These are phyloP conservation scores for Strongylocentrotus purpuratus DNA, from an alignment of 35 echinoderm and acorn worm species.

Conservation along the genomic window DNA sequence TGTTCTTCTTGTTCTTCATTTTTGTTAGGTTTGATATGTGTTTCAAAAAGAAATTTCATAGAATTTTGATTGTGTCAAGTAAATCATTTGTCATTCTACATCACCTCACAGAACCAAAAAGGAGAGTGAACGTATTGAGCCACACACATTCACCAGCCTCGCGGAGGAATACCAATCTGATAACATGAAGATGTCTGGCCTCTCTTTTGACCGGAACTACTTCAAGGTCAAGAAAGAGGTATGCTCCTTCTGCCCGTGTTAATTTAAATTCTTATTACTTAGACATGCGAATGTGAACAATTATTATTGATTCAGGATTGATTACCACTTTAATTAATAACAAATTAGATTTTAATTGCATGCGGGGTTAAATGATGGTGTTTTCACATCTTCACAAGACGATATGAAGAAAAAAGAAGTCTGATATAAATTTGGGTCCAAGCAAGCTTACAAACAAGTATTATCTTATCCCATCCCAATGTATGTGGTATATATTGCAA, in stretches of 20 bases:
- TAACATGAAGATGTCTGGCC: conserved; percentile 73
- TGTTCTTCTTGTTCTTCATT: too few relatives aligned
- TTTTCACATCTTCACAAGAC: neutral
- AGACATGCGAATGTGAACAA: too few relatives aligned
- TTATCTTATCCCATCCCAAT: too few relatives aligned
- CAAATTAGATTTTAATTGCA: neutral
- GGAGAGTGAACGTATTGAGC: neutral
- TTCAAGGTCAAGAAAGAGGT: conserved; percentile 91
- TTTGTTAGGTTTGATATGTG: too few relatives aligned
- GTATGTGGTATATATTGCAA: too few relatives aligned
- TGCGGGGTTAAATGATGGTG: neutral
- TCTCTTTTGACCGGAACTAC: conserved; percentile 84
- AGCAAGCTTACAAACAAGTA: too few relatives aligned
- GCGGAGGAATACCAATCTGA: conserved; percentile 81
- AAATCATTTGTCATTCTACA: neutral
- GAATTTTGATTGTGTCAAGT: too few relatives aligned
- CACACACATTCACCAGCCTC: conserved; percentile 81
- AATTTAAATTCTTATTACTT: neutral
- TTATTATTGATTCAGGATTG: too few relatives aligned
- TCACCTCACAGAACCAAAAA: conserved; percentile 5
- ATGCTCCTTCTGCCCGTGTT: neutral
- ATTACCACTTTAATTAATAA: too few relatives aligned
- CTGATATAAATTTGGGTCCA: too few relatives aligned
- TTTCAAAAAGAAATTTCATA: too few relatives aligned
- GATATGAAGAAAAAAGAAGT: neutral